phyloP scores from a whole-genome alignment of 2,113 vertebrate genomes.

The Noturus placidus region DNA sequence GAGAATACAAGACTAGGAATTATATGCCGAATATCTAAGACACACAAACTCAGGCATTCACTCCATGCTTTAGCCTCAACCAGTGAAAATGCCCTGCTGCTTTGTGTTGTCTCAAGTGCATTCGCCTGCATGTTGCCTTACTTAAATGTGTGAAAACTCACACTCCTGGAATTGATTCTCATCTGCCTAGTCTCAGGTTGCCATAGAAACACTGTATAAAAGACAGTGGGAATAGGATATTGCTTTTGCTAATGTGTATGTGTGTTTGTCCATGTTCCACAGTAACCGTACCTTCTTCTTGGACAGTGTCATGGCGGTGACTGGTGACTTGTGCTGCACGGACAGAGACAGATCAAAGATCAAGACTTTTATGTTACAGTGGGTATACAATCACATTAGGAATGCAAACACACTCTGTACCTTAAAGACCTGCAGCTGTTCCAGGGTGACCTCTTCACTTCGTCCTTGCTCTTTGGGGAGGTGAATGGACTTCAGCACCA shows the following conservation, averaged over 20 bases:
- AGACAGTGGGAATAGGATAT: slow-evolving; percentile 14
- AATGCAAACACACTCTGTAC: slow-evolving; percentile 55
- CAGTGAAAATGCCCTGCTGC: not conserved
- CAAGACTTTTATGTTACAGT: not conserved
- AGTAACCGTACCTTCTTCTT: slow-evolving; percentile 75
- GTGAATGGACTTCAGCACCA: slow-evolving; percentile 76
- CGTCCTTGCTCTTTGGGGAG: slow-evolving; percentile 65
- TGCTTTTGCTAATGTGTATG: slow-evolving; percentile 41
- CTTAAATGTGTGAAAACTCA: slow-evolving; percentile 45
- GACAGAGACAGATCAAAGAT: slow-evolving; percentile 38
- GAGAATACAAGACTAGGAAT: not conserved
- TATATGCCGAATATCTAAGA: not conserved
- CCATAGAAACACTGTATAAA: slow-evolving; percentile 47
- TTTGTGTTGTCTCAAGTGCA: slow-evolving; percentile 27
- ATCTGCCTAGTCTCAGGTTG: slow-evolving; percentile 43
- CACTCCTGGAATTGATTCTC: slow-evolving; percentile 40
- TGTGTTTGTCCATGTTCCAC: slow-evolving; percentile 48
- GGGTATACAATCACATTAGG: slow-evolving; percentile 3
- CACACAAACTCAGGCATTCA: slow-evolving; percentile 11
- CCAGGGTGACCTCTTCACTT: slow-evolving; percentile 75
- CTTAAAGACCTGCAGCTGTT: slow-evolving; percentile 79
- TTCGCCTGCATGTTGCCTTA: slow-evolving; percentile 34
- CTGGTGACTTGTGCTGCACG: slow-evolving; percentile 74
- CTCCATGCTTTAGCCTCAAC: not conserved
- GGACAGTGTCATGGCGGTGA: slow-evolving; percentile 77